Base-by-base conservation (phyloP, 1,140 invertebrate genomes). In the Drosophila ercepeae region DNA sequence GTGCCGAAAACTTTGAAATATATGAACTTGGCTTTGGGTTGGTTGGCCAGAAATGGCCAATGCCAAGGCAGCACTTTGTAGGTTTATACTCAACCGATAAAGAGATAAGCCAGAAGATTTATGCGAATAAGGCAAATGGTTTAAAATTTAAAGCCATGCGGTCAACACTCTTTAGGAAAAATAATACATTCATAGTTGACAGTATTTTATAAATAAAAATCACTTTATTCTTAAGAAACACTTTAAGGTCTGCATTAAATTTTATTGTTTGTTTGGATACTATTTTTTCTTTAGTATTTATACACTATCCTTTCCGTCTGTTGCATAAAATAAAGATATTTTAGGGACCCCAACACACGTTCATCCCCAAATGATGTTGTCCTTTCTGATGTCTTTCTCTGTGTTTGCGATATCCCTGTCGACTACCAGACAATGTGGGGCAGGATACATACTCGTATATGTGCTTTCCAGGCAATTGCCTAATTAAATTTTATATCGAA, bases 401-500 rank as follows among this genome's bases (percentile, higher is more conserved):
- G 14, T 49, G 42, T 19, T 11, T 11, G 53, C 36, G 11, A 19
- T 19, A 54, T 36, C 55, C 55, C 42, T 36, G 60, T 48, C 55
- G 42, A 60, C 29, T 18, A 34, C 50, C 21, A 19, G 52, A 64
- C 39, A 64, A 44, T 51, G 72, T 45, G 36, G 42, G 34, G 36
- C 18, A 29, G 18, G 59, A 60, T 73, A 49, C 29, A n/a, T 32
- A n/a, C 11, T 11, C 8, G 27, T 53, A 36, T 36, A 68, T 79
- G 75, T 71, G 51, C 41, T 70, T 75, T 70, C 55, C 60, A 61
- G 59, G 59, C 78, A 84, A 86, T 77, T 81, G 81, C 82, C 73
- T 74, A 88, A 86, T 86, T 86, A 86, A 77, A 86, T 86, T 88
- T 86, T 81, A 86, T 77, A 88, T 74, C 73, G 72, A 86, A 81